phyloP scores from a whole-genome alignment of 2,888 invertebrate genomes.

The Sacculina carcini region DNA sequence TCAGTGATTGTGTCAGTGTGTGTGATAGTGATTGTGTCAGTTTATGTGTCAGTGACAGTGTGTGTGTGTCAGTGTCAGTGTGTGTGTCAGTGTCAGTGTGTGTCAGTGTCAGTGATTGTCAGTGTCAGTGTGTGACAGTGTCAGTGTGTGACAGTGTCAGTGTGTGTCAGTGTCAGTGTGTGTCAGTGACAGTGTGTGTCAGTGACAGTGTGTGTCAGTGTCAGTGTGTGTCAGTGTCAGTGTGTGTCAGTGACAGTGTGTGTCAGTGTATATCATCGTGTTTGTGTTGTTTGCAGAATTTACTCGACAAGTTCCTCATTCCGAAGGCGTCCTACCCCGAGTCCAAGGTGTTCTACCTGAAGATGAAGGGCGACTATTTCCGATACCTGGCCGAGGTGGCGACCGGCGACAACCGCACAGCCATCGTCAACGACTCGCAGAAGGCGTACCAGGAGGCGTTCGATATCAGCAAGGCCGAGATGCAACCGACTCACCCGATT shows the following conservation, averaged over 20 bases:
- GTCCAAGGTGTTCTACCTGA: slow-evolving; percentile 29
- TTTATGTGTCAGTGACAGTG: neutral
- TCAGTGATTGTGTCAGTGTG: neutral
- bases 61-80: neutral
- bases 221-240: slow-evolving; percentile 27
- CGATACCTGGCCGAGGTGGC: slow-evolving; percentile 99
- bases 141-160: neutral
- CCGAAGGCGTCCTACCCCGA: slow-evolving; percentile 26
- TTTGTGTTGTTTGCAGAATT: slow-evolving; percentile 17
- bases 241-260: no score
- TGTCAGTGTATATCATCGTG: neutral
- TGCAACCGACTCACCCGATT: slow-evolving; percentile 95
- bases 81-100: neutral
- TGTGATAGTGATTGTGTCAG: neutral
- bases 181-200: neutral
- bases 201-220: neutral
- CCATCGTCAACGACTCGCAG: slow-evolving; percentile 83
- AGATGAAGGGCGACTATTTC: slow-evolving; percentile 32
- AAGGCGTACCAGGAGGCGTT: slow-evolving; percentile 90
- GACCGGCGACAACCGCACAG: slow-evolving; percentile 64
- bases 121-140: no score
- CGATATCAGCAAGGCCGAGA: slow-evolving; percentile 84
- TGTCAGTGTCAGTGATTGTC: slow-evolving; percentile 26
- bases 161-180: neutral
- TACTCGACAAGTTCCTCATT: slow-evolving; percentile 27